Conservation (phyloP, 1,140 invertebrate genomes). For the Phymastichus coffea region DNA sequence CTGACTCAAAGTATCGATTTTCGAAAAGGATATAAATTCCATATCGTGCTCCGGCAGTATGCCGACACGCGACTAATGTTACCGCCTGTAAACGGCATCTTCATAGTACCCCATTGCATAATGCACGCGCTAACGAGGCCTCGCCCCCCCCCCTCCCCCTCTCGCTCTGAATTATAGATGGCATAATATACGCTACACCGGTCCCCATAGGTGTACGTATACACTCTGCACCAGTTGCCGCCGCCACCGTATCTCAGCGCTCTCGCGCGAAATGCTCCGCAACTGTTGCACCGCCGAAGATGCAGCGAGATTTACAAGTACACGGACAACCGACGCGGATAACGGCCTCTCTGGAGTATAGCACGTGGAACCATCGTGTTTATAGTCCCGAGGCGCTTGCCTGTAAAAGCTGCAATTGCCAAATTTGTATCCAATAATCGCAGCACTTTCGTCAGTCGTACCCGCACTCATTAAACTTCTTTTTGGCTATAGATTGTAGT, state of each 20-base stretch:
- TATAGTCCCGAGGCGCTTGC: too few species aligned
- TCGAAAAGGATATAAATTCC: too few species aligned
- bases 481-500: too few species aligned
- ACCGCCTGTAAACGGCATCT: conserved; percentile 14
- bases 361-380: too few species aligned
- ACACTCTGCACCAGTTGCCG: background rate
- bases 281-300: background rate
- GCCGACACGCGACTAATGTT: conserved; percentile 2
- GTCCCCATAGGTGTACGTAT: background rate
- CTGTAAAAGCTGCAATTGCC: too few species aligned
- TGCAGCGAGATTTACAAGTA: background rate
- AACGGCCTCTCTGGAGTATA: too few species aligned
- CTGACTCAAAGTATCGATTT: background rate
- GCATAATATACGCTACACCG: background rate
- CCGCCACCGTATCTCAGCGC: background rate
- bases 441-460: too few species aligned
- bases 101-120: conserved; percentile 10
- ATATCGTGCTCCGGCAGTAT: background rate
- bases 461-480: too few species aligned
- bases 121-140: background rate
- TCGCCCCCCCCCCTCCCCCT: too few species aligned
- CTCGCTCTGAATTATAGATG: conserved; percentile 1
- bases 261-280: too few species aligned
- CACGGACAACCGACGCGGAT: too few species aligned
- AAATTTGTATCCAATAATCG: too few species aligned